These are phyloP conservation scores for Arnoldichthys spilopterus DNA, from an alignment of 2,797 vertebrate species.

Conservation along the genomic window DNA sequence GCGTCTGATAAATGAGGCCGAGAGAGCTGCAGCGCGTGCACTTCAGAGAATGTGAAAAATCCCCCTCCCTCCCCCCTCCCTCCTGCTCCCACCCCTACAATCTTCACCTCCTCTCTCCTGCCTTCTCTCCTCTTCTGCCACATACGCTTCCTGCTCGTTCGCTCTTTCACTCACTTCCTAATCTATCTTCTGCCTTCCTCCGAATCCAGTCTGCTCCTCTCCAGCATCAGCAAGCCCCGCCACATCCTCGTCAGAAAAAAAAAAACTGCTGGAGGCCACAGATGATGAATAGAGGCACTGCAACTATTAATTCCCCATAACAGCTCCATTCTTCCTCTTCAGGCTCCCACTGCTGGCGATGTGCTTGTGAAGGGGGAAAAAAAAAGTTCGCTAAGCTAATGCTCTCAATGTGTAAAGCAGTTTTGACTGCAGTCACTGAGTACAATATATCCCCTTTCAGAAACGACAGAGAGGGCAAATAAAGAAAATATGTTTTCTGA, in stretches of 20 bases:
- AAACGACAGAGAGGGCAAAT: conserved; percentile 28
- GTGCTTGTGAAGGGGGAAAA: conserved; percentile 41
- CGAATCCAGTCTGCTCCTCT: conserved; percentile 39
- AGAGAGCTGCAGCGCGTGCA: conserved; percentile 16
- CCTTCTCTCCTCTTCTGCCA: neutral
- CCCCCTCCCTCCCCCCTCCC: neutral
- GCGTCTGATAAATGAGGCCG: conserved; percentile 30
- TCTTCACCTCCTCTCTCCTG: conserved; percentile 3
- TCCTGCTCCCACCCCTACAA: neutral
- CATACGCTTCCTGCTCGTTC: neutral
- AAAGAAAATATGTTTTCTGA: conserved; percentile 33
- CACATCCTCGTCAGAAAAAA: conserved; percentile 51
- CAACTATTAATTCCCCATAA: conserved; percentile 57
- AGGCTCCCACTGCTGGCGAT: conserved; percentile 48
- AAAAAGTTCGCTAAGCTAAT: conserved; percentile 38
- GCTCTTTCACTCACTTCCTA: neutral
- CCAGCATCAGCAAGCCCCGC: conserved; percentile 25
- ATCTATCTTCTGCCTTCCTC: neutral
- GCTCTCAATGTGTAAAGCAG: conserved; percentile 42
- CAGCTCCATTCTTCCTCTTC: conserved; percentile 48
- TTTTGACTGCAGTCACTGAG: conserved; percentile 48
- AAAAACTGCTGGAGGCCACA: conserved; percentile 52
- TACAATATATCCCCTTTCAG: conserved; percentile 46
- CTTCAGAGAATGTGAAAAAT: conserved; percentile 35
- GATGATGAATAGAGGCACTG: conserved; percentile 54